A percentile compares a stretch with the other conserved stretches of the same genome.
These are phyloP conservation scores for Cordilura impudica DNA, from an alignment of 2,888 invertebrate species.

Conservation along the genomic window DNA sequence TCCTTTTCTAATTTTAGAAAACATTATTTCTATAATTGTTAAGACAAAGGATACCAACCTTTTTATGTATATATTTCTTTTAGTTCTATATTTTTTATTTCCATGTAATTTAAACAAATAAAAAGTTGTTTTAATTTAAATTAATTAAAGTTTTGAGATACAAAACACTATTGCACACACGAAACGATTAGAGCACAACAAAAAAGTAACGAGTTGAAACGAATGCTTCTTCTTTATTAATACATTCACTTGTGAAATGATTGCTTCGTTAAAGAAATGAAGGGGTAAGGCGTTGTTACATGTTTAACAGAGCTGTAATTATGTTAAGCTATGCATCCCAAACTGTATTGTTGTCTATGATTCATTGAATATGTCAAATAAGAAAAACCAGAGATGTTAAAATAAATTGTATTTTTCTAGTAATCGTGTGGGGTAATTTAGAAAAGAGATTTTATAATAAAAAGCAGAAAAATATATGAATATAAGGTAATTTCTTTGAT, in stretches of 20 bases:
- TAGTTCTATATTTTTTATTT: background rate
- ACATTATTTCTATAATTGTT: background rate
- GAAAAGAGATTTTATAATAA: constrained; percentile 21
- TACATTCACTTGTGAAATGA: constrained; percentile 20
- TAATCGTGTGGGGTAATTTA: constrained; percentile 45
- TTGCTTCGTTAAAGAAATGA: constrained; percentile 15
- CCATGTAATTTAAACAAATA: constrained; percentile 10
- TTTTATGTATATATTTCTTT: constrained; percentile 16
- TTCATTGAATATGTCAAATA: constrained; percentile 12
- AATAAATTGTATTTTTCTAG: constrained; percentile 36
- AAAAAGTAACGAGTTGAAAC: constrained; percentile 59
- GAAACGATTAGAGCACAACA: constrained; percentile 59
- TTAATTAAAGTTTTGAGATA: constrained; percentile 52
- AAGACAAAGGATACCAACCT: constrained; percentile 51
- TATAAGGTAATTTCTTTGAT: constrained; percentile 41
- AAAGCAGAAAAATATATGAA: background rate
- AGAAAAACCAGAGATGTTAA: constrained; percentile 20
- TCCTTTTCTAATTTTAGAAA: background rate
- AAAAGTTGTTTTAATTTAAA: constrained; percentile 38
- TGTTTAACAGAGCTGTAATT: background rate
- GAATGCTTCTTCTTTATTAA: constrained; percentile 35
- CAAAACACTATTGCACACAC: constrained; percentile 57
- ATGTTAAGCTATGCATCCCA: background rate
- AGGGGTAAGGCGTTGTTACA: constrained; percentile 35
- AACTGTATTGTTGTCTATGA: background rate